Evolutionary conservation across 2,888 invertebrate genomes (phyloP).

Genomic region (Belgica antarctica): DNA sequence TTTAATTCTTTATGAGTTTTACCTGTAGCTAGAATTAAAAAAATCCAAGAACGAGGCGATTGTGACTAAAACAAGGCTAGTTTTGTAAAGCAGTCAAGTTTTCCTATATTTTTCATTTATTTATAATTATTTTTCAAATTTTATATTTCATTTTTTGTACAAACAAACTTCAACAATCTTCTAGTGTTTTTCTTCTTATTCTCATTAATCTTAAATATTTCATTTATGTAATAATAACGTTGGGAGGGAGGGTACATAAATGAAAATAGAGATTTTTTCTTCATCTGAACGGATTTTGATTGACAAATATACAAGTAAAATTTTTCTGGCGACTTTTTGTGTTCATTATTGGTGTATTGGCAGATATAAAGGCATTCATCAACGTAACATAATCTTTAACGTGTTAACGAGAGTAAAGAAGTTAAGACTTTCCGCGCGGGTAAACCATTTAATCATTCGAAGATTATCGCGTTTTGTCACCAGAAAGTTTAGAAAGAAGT

Average conservation of each 20-base stretch:
- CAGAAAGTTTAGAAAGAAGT: neutral
- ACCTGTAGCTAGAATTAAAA: no score
- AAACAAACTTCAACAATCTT: conserved; percentile 44
- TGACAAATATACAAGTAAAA: conserved; percentile 42
- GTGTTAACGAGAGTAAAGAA: neutral
- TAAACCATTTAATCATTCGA: neutral
- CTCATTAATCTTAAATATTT: conserved; percentile 41
- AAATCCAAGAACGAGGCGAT: no score
- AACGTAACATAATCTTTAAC: neutral
- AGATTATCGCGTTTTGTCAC: neutral
- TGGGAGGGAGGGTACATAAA: neutral
- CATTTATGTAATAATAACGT: conserved; percentile 31
- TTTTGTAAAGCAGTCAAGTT: conserved; percentile 45
- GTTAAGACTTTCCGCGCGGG: neutral
- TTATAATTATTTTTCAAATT: conserved; percentile 43
- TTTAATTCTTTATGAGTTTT: no score
- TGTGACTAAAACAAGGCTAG: neutral
- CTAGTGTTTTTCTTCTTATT: conserved; percentile 40
- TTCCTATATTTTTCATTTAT: conserved; percentile 44
- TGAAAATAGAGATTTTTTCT: neutral
- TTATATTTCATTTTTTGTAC: conserved; percentile 44
- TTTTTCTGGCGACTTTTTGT: conserved; percentile 20
- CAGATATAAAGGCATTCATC: neutral
- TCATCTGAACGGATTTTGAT: neutral
- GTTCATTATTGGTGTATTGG: neutral